A percentile compares a stretch with the other conserved stretches of the same genome.
Evolutionary conservation across 1,140 invertebrate species (phyloP).

Genomic region (Glomeris maerens): DNA sequence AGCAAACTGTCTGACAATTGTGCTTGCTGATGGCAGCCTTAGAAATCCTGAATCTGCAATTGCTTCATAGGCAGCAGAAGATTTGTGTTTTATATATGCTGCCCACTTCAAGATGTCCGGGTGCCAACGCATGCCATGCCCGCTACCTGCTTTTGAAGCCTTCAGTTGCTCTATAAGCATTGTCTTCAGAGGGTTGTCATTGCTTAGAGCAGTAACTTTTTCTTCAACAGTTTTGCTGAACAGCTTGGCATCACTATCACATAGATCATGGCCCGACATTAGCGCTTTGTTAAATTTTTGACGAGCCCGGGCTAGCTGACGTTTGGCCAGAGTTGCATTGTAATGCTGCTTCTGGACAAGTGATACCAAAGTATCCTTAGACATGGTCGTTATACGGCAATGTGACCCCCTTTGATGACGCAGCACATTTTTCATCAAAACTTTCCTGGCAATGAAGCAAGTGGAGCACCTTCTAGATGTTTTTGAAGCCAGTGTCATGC

Average conservation of each 20-base stretch:
- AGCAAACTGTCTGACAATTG: background rate
- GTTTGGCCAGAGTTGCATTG: too few relatives aligned
- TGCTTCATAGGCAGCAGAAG: background rate
- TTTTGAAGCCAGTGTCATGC: too few relatives aligned
- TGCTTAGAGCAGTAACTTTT: background rate
- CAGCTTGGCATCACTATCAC: background rate
- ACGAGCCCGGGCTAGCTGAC: too few relatives aligned
- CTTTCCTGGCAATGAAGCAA: too few relatives aligned
- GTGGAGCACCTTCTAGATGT: too few relatives aligned
- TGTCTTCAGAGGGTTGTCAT: background rate
- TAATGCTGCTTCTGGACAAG: too few relatives aligned
- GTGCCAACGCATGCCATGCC: too few relatives aligned
- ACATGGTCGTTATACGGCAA: too few relatives aligned
- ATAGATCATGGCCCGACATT: background rate
- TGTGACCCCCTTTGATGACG: too few relatives aligned
- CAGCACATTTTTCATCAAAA: too few relatives aligned
- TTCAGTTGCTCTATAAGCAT: background rate
- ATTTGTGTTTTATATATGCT: conserved; percentile 2
- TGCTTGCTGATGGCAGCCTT: background rate
- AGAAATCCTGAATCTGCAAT: background rate
- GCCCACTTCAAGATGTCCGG: conserved; percentile 1
- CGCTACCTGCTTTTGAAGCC: conserved; percentile 1
- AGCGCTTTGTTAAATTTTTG: too few relatives aligned
- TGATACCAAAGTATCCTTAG: too few relatives aligned
- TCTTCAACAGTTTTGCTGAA: background rate